Evolutionary conservation across 2,797 vertebrate genomes (phyloP).

Genomic region (Mormyrus proboscirostris): DNA sequence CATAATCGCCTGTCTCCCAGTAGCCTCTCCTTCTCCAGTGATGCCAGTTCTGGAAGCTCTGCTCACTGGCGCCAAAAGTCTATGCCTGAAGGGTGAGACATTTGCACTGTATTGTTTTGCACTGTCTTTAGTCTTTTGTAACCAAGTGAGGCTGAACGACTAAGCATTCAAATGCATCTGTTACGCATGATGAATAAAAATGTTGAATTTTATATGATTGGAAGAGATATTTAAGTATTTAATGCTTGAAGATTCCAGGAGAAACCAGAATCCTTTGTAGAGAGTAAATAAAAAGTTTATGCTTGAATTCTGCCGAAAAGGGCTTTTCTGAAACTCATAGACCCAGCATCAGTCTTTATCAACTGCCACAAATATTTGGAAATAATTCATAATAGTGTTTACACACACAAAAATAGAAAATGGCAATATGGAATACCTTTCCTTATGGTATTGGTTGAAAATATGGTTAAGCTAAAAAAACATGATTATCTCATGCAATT

Average conservation of each 20-base stretch:
- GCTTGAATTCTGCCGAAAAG: not conserved
- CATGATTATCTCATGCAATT: not conserved
- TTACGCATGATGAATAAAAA: not conserved
- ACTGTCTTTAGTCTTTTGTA: not conserved
- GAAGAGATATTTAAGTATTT: not conserved
- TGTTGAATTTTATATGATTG: not conserved
- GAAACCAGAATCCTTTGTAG: not conserved
- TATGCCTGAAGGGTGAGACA: constrained; percentile 95
- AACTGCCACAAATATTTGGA: not conserved
- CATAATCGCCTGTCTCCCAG: constrained; percentile 93
- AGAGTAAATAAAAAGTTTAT: not conserved
- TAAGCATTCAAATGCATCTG: not conserved
- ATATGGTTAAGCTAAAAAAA: not conserved
- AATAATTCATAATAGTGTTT: not conserved
- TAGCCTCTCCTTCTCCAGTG: constrained; percentile 91
- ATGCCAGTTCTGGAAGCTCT: constrained; percentile 73
- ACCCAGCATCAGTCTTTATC: not conserved
- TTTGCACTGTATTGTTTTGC: not conserved
- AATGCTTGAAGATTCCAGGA: not conserved
- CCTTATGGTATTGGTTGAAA: not conserved
- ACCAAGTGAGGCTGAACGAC: not conserved
- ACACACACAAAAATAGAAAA: not conserved
- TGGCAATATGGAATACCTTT: not conserved
- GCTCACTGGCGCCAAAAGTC: constrained; percentile 93
- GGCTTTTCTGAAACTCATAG: not conserved